Evolutionary conservation across 2,888 invertebrate species (phyloP).

Genomic region (Tachina grossa): DNA sequence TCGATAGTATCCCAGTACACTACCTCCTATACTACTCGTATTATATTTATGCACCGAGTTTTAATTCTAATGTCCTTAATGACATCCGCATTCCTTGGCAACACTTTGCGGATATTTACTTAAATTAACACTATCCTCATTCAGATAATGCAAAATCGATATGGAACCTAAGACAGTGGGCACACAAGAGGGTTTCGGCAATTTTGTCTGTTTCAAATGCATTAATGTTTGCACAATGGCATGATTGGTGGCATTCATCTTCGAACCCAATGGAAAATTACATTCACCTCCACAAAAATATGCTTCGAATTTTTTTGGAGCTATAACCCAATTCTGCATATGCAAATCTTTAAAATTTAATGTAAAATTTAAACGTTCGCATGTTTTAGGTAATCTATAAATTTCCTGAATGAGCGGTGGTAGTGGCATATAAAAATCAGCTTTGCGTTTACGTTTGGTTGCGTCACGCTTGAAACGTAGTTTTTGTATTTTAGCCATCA

Average conservation of each 20-base stretch:
- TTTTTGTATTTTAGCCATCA: slow-evolving; percentile 84
- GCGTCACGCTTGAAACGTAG: slow-evolving; percentile 79
- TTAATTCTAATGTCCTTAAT: slow-evolving; percentile 83
- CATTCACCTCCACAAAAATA: slow-evolving; percentile 97
- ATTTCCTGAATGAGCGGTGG: slow-evolving; percentile 69
- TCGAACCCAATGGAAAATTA: slow-evolving; percentile 94
- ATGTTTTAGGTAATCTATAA: slow-evolving; percentile 85
- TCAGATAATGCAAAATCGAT: slow-evolving; percentile 94
- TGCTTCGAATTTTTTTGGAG: slow-evolving; percentile 96
- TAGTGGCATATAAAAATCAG: slow-evolving; percentile 61
- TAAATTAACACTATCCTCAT: slow-evolving; percentile 94
- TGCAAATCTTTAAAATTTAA: slow-evolving; percentile 94
- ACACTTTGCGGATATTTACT: slow-evolving; percentile 98
- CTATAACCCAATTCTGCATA: slow-evolving; percentile 98
- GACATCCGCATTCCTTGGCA: slow-evolving; percentile 98
- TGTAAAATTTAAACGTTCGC: slow-evolving; percentile 93
- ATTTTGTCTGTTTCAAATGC: slow-evolving; percentile 91
- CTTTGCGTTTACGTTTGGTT: slow-evolving; percentile 83
- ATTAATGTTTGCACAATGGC: slow-evolving; percentile 97
- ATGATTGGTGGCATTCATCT: slow-evolving; percentile 98
- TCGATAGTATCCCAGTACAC: too few relatives aligned
- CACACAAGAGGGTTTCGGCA: slow-evolving; percentile 96
- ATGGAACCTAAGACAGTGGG: slow-evolving; percentile 94
- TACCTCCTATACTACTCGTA: too few relatives aligned
- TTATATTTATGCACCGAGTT: neutral